Percentiles rank a stretch among this genome's conserved stretches.
Conservation (phyloP, 2,113 vertebrate species). For the Hucho hucho region DNA sequence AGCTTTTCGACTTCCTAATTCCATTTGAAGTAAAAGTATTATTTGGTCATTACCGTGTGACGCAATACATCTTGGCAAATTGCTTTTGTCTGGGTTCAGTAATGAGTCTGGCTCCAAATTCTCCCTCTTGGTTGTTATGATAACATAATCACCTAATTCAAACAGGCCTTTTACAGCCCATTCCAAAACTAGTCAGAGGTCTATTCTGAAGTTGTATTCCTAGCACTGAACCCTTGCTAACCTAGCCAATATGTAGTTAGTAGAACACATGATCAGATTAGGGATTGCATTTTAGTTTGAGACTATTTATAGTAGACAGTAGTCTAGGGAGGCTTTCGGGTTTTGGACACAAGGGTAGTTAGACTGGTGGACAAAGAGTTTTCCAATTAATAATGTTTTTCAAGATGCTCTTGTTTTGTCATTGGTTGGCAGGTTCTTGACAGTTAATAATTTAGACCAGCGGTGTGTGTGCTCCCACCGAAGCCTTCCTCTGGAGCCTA, state of each 20-base stretch:
- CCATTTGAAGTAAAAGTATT: neutral
- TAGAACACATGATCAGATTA: too few species aligned
- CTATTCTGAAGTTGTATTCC: neutral
- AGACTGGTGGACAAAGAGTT: neutral
- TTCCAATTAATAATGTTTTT: neutral
- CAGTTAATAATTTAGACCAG: neutral
- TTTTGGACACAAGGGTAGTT: neutral
- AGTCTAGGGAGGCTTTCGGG: neutral
- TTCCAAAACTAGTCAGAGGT: neutral
- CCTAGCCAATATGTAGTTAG: too few species aligned
- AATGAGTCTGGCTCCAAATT: conserved; percentile 17
- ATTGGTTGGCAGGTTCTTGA: neutral
- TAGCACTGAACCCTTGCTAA: neutral
- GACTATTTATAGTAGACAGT: neutral
- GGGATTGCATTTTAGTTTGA: too few species aligned
- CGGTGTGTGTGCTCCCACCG: neutral
- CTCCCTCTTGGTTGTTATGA: conserved; percentile 1
- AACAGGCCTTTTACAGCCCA: neutral
- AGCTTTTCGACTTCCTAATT: neutral
- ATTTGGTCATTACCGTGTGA: conserved; percentile 7
- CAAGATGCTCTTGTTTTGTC: neutral
- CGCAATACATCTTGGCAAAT: conserved; percentile 23
- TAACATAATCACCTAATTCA: neutral
- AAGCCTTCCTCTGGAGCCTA: neutral
- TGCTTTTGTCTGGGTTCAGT: conserved; percentile 20